These are phyloP conservation scores for Lerista edwardsae DNA, from an alignment of 2,797 vertebrate species.

Conservation along the genomic window DNA sequence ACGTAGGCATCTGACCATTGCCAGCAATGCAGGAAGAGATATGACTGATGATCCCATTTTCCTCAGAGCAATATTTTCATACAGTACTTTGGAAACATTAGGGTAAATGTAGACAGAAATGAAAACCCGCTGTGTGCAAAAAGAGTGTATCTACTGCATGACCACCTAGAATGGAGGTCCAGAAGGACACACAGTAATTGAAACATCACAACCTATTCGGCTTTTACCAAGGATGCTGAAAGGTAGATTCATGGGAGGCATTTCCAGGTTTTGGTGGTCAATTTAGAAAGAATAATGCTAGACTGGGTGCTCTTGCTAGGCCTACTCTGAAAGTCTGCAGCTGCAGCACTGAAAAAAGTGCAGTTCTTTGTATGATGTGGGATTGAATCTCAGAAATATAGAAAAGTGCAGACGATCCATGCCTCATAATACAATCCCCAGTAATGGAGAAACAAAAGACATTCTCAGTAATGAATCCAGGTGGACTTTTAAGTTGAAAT, in stretches of 20 bases:
- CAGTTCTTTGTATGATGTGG: neutral
- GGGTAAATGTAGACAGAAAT: neutral
- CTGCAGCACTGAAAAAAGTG: conserved; percentile 1
- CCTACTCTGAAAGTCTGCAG: neutral
- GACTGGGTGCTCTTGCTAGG: neutral
- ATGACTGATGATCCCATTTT: neutral
- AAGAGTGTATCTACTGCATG: neutral
- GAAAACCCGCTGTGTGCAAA: conserved; percentile 16
- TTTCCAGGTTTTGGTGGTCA: conserved; percentile 23
- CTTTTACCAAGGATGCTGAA: conserved; percentile 8
- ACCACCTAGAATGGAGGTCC: neutral
- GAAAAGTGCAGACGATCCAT: conserved; percentile 12
- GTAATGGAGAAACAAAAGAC: conserved; percentile 16
- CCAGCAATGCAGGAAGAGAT: conserved; percentile 8
- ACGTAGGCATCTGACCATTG: neutral
- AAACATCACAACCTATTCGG: fast-evolving
- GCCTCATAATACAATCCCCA: neutral
- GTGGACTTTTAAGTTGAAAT: conserved; percentile 22
- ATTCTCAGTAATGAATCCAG: conserved; percentile 9
- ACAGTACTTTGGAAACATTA: fast-evolving
- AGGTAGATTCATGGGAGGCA: neutral
- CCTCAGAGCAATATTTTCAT: neutral
- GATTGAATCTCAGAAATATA: fast-evolving
- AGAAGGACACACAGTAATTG: conserved; percentile 20
- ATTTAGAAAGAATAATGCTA: neutral